Percentiles rank a stretch among this genome's conserved stretches.
Evolutionary conservation across 2,113 vertebrate genomes (phyloP).

Genomic region (Xiphorhynchus elegans): DNA sequence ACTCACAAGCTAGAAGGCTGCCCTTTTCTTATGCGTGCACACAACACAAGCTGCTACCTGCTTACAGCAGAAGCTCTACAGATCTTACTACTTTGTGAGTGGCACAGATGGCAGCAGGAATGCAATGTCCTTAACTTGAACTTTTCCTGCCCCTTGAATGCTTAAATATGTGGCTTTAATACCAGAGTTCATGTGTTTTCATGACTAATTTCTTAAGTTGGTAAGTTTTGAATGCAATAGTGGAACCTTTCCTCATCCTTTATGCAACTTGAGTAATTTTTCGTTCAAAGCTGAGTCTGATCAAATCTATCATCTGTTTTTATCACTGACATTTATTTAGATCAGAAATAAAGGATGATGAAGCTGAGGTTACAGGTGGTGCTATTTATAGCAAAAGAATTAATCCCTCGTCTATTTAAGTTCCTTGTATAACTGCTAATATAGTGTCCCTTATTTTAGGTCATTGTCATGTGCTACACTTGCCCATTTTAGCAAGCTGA

Average conservation of each 20-base stretch:
- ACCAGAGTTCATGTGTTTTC: neutral
- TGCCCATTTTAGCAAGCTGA: neutral
- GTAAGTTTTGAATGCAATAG: neutral
- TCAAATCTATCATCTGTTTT: neutral
- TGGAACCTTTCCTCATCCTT: neutral
- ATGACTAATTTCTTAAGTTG: neutral
- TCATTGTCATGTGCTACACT: neutral
- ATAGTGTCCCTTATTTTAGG: slow-evolving; percentile 30
- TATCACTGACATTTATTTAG: slow-evolving; percentile 9
- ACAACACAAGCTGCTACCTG: neutral
- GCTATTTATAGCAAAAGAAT: slow-evolving; percentile 49
- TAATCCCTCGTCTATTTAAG: slow-evolving; percentile 17
- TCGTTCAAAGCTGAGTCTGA: neutral
- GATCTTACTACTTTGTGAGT: neutral
- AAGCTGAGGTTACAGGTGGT: slow-evolving; percentile 29
- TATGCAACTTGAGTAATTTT: neutral
- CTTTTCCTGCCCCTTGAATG: neutral
- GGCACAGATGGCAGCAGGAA: neutral
- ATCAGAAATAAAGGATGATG: slow-evolving; percentile 38
- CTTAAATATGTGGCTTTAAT: neutral
- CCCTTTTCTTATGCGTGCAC: neutral
- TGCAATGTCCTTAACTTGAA: neutral
- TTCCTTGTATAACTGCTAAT: neutral
- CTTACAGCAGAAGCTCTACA: neutral
- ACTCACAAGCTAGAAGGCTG: neutral